phyloP scores from a whole-genome alignment of 2,113 vertebrate species.

The Daphoenositta chrysoptera region DNA sequence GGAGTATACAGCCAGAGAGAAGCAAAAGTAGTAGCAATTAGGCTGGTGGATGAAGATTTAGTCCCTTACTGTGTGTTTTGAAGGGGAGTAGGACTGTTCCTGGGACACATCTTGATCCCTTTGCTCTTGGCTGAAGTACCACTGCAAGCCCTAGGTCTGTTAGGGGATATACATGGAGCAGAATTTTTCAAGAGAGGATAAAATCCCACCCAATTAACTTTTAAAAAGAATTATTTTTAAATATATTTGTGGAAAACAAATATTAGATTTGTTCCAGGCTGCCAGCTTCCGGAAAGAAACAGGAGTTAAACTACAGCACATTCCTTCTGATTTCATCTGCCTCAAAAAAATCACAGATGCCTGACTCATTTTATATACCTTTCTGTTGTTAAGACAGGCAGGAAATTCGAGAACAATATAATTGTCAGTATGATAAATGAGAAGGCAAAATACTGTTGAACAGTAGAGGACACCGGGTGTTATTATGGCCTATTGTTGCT shows the following conservation, averaged over 20 bases:
- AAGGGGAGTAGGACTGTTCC: background rate
- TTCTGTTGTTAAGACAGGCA: slow-evolving; percentile 56
- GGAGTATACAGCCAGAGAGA: background rate
- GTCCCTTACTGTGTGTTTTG: background rate
- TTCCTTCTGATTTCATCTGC: background rate
- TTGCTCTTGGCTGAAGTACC: background rate
- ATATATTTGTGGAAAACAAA: background rate
- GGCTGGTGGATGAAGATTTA: background rate
- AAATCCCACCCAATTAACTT: background rate
- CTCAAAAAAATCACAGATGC: background rate
- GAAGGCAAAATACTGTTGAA: slow-evolving; percentile 58
- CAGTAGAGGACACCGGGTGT: slow-evolving; percentile 57
- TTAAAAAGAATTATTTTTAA: background rate
- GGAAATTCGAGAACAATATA: slow-evolving; percentile 61
- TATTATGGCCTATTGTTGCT: slow-evolving; percentile 68
- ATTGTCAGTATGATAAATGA: slow-evolving; percentile 67
- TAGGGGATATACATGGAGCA: background rate
- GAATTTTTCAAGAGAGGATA: background rate
- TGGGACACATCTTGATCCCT: background rate
- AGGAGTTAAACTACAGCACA: background rate
- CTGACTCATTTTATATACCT: slow-evolving; percentile 26
- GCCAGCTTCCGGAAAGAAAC: background rate
- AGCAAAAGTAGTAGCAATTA: background rate
- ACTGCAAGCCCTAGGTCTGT: background rate
- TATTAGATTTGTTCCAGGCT: background rate